phyloP scores from a whole-genome alignment of 2,888 invertebrate species.

The Lucinisca nassula region DNA sequence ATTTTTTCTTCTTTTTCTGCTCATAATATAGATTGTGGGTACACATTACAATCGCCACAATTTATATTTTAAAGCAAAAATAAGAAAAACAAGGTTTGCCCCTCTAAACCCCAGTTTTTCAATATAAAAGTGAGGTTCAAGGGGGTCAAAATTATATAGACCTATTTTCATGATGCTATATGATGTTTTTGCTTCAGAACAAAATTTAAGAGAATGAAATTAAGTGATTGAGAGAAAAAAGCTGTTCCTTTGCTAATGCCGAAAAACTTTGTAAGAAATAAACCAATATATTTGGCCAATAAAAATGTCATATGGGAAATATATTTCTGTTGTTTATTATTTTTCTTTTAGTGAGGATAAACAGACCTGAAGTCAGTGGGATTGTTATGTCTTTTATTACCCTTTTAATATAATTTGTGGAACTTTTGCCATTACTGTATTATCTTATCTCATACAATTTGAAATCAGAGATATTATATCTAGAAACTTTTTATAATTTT shows the following conservation, averaged over 20 bases:
- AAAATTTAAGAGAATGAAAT: too few relatives aligned
- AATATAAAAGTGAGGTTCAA: too few relatives aligned
- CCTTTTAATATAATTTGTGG: conserved; percentile 7
- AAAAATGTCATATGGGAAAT: conserved; percentile 11
- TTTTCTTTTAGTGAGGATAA: conserved; percentile 2
- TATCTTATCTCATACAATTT: neutral
- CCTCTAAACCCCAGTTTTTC: too few relatives aligned
- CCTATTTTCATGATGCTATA: too few relatives aligned
- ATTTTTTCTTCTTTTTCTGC: too few relatives aligned
- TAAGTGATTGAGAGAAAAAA: neutral
- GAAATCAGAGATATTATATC: conserved; percentile 9
- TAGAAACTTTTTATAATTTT: neutral
- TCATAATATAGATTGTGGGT: too few relatives aligned
- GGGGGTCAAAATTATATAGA: too few relatives aligned
- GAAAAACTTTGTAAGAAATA: neutral
- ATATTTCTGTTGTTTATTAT: neutral
- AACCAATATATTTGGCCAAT: neutral
- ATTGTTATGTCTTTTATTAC: conserved; percentile 7
- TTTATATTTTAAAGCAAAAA: too few relatives aligned
- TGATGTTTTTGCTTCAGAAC: too few relatives aligned
- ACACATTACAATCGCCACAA: too few relatives aligned
- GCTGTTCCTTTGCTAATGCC: neutral
- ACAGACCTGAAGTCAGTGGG: neutral
- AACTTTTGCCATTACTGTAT: neutral
- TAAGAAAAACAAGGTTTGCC: too few relatives aligned